A percentile compares a stretch with the other conserved stretches of the same genome.
These are phyloP conservation scores for Taenaris catops DNA, from an alignment of 2,888 invertebrate species.

Conservation along the genomic window DNA sequence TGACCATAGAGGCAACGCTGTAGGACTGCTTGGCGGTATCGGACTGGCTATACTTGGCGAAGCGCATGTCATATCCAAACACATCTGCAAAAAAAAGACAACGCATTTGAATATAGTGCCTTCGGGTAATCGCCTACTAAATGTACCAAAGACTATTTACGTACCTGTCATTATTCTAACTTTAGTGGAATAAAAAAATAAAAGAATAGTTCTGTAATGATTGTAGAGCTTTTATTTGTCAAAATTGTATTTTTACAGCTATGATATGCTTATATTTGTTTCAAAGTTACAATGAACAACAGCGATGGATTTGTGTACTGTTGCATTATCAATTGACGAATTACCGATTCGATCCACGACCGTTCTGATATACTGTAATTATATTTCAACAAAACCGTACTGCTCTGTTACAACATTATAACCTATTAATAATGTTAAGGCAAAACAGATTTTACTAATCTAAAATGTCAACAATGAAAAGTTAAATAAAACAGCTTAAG, in stretches of 20 bases:
- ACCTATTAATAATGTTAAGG: slow-evolving; percentile 74
- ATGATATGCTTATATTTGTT: slow-evolving; percentile 94
- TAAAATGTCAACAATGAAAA: slow-evolving; percentile 77
- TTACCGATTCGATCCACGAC: slow-evolving; percentile 60
- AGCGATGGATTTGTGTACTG: slow-evolving; percentile 71
- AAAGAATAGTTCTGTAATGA: slow-evolving; percentile 65
- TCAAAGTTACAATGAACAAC: slow-evolving; percentile 82
- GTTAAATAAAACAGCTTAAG: slow-evolving; percentile 75
- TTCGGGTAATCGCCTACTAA: too few relatives aligned
- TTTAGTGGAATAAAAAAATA: too few relatives aligned
- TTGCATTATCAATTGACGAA: slow-evolving; percentile 68
- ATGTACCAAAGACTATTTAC: too few relatives aligned
- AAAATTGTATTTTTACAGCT: slow-evolving; percentile 93
- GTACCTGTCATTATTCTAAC: slow-evolving; percentile 31
- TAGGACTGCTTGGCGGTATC: slow-evolving; percentile 53
- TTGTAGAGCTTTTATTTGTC: slow-evolving; percentile 89
- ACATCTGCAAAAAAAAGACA: slow-evolving; percentile 58
- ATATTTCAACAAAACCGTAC: slow-evolving; percentile 66
- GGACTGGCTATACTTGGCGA: slow-evolving; percentile 49
- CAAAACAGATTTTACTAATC: slow-evolving; percentile 76
- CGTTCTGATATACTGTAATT: slow-evolving; percentile 59
- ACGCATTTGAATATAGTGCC: too few relatives aligned
- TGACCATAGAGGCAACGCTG: slow-evolving; percentile 63
- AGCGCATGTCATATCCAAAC: slow-evolving; percentile 63
- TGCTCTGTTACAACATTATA: slow-evolving; percentile 68